These are phyloP conservation scores for Strix occidentalis DNA, from an alignment of 2,797 vertebrate genomes.

Conservation along the genomic window DNA sequence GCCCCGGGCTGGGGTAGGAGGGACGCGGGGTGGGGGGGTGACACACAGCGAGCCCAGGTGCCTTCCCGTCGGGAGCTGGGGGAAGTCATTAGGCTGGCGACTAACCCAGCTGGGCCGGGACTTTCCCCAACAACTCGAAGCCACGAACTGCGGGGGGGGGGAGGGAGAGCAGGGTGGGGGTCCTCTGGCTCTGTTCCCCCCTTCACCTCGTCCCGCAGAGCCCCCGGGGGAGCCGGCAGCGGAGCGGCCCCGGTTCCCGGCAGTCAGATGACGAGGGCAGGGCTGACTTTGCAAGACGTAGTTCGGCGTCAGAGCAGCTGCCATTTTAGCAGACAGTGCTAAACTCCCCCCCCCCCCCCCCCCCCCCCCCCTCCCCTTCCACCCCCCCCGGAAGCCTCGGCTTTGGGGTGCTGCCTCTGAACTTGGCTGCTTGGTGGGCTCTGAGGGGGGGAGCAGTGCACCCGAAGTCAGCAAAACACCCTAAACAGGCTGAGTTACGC, in stretches of 20 bases:
- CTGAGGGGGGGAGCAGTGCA: rapidly evolving
- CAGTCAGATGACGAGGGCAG: constrained; percentile 31
- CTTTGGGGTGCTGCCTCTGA: background rate
- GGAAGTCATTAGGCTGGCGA: constrained; percentile 69
- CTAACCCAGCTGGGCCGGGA: constrained; percentile 74
- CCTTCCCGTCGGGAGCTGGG: constrained; percentile 38
- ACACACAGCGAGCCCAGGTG: constrained; percentile 70
- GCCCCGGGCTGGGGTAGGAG: background rate
- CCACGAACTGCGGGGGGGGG: background rate
- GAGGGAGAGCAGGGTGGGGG: too few species aligned
- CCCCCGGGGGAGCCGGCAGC: background rate
- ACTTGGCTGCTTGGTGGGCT: background rate
- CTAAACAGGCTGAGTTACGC: background rate
- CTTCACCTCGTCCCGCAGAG: background rate
- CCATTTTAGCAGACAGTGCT: constrained; percentile 16
- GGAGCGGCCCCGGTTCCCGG: background rate
- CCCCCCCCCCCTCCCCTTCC: too few species aligned
- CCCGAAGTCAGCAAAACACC: background rate
- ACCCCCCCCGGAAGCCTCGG: background rate
- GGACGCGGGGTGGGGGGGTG: background rate
- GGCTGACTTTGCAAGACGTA: constrained; percentile 30
- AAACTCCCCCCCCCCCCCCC: background rate
- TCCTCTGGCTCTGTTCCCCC: background rate
- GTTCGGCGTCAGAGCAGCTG: constrained; percentile 38
- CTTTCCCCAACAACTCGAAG: background rate